Evolutionary conservation across 2,888 invertebrate species (phyloP).

Genomic region (Hetaerina titia): DNA sequence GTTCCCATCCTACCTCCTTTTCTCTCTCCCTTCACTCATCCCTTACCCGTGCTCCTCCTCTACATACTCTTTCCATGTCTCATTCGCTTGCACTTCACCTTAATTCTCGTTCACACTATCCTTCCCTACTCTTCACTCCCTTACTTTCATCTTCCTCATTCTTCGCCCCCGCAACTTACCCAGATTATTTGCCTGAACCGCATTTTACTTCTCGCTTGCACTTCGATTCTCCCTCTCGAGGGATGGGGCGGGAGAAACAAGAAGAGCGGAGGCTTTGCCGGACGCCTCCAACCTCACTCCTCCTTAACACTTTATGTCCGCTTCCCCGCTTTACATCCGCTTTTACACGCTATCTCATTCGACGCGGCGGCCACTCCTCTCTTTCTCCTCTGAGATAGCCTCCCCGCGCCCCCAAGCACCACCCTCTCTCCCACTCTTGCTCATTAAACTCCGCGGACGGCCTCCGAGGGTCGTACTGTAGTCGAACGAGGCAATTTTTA

Average conservation of each 20-base stretch:
- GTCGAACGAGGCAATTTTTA: constrained; percentile 34
- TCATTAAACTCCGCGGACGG: constrained; percentile 35
- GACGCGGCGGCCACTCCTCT: background rate
- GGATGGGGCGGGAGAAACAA: background rate
- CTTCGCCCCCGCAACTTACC: background rate
- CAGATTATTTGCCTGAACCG: background rate
- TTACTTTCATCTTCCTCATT: background rate
- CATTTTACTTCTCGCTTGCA: background rate
- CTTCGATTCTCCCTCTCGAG: background rate
- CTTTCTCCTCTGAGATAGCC: background rate
- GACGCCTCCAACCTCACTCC: background rate
- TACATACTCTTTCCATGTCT: background rate
- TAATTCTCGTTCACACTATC: background rate
- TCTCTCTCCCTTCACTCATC: background rate
- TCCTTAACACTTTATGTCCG: background rate
- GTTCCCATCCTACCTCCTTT: too few relatives aligned
- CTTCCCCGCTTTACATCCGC: constrained; percentile 29
- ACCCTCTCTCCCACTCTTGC: background rate
- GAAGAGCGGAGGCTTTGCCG: background rate
- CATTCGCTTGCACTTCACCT: background rate
- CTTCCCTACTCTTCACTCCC: too few relatives aligned
- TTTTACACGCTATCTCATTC: constrained; percentile 23
- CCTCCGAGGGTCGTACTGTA: constrained; percentile 10
- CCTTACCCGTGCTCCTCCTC: background rate
- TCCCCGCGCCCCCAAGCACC: background rate